Percentiles rank a stretch among this genome's conserved stretches.
Evolutionary conservation across 2,797 vertebrate species (phyloP).

Genomic region (Antennarius maculatus): DNA sequence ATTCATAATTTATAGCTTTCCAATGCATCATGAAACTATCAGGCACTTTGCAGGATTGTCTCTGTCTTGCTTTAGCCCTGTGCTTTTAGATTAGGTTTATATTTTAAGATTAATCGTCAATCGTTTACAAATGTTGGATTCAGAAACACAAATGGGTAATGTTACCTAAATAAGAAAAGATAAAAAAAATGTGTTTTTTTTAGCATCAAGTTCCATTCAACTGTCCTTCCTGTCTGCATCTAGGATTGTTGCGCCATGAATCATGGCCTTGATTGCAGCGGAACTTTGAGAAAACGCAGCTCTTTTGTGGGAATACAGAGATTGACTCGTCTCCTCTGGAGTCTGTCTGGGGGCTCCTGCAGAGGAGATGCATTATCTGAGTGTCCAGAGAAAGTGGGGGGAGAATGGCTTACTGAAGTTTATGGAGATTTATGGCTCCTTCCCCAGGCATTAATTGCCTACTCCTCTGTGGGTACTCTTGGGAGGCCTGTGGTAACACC

Average conservation of each 20-base stretch:
- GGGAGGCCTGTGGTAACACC: conserved; percentile 73
- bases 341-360: conserved; percentile 52
- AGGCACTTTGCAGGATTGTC: conserved; percentile 15
- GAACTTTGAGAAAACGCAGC: conserved; percentile 23
- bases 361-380: conserved; percentile 71
- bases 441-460: conserved; percentile 80
- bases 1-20: conserved; percentile 41
- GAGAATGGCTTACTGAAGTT: conserved; percentile 77
- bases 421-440: conserved; percentile 87
- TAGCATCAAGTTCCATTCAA: neutral
- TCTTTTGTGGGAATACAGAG: conserved; percentile 37
- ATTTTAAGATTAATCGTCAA: neutral
- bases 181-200: conserved; percentile 2
- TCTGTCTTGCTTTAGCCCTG: neutral
- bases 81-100: neutral
- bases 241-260: conserved; percentile 7
- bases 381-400: conserved; percentile 73
- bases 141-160: conserved; percentile 4
- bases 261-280: conserved; percentile 27
- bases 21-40: conserved; percentile 40
- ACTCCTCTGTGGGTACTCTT: conserved; percentile 79
- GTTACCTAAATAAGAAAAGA: conserved; percentile 4
- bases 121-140: neutral
- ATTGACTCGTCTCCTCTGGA: conserved; percentile 38
- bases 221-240: neutral